A percentile compares a stretch with the other conserved stretches of the same genome.
Evolutionary conservation across 1,140 invertebrate species (phyloP).

Genomic region (Argopecten irradians): DNA sequence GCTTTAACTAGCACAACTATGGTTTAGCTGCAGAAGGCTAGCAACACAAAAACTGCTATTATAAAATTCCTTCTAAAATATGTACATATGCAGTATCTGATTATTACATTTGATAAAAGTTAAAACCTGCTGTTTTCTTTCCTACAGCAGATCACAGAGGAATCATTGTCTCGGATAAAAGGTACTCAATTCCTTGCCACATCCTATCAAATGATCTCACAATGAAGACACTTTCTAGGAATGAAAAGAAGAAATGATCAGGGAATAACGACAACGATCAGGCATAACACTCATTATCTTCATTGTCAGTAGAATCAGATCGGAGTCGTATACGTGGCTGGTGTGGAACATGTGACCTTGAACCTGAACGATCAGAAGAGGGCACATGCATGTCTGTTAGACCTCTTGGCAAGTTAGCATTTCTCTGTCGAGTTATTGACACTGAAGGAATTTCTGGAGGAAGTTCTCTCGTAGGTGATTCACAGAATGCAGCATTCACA

Average conservation of each 20-base stretch:
- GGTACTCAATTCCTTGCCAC: background rate
- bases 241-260: background rate
- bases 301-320: background rate
- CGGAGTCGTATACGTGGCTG: background rate
- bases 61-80: no score
- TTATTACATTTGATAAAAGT: background rate
- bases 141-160: background rate
- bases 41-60: no score
- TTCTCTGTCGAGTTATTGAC: background rate
- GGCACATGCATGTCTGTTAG: background rate
- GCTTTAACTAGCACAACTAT: no score
- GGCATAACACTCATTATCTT: background rate
- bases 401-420: background rate
- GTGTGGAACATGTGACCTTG: background rate
- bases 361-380: background rate
- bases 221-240: background rate
- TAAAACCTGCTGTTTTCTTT: background rate
- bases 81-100: background rate
- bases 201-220: background rate
- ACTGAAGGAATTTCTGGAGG: background rate
- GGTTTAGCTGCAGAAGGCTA: no score
- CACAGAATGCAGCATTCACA: slow-evolving; percentile 2
- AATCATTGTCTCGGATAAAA: background rate
- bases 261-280: background rate
- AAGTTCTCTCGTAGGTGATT: background rate